These are phyloP conservation scores for Odontothrips loti DNA, from an alignment of 2,888 invertebrate genomes.

Conservation along the genomic window DNA sequence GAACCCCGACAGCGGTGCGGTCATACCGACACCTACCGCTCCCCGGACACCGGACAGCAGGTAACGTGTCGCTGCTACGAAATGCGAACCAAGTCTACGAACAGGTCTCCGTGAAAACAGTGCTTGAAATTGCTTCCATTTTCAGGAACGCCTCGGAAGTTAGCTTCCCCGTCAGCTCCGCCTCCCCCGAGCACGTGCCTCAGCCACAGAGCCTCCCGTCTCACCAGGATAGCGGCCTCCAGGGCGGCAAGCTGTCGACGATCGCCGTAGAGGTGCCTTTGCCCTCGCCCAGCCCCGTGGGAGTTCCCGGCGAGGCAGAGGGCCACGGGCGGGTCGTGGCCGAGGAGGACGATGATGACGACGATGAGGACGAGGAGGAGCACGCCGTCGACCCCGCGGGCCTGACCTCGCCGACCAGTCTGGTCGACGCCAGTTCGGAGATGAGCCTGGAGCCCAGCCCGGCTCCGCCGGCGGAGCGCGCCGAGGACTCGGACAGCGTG, in stretches of 20 bases:
- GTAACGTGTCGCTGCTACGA: slow-evolving; percentile 33
- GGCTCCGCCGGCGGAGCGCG: neutral
- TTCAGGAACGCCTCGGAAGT: slow-evolving; percentile 38
- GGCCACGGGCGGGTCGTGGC: too few species aligned
- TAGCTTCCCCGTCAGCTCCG: slow-evolving; percentile 39
- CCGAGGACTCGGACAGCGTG: slow-evolving; percentile 21
- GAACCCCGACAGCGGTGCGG: slow-evolving; percentile 52
- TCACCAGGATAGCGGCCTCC: neutral
- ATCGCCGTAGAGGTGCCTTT: neutral
- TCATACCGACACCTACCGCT: slow-evolving; percentile 58
- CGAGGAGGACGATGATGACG: neutral
- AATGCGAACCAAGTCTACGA: slow-evolving; percentile 27
- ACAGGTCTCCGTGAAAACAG: slow-evolving; percentile 36
- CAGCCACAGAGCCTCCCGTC: neutral
- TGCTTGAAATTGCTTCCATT: slow-evolving; percentile 32
- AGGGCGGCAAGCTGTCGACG: neutral
- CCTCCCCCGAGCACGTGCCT: neutral
- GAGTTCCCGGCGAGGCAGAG: neutral
- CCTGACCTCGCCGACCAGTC: neutral
- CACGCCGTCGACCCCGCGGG: neutral
- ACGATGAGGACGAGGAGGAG: neutral
- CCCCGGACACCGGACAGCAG: slow-evolving; percentile 55
- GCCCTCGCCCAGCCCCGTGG: neutral
- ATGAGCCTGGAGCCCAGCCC: neutral
- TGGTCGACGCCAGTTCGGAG: neutral